A percentile compares a stretch with the other conserved stretches of the same genome.
These are phyloP conservation scores for Rhinoptilus africanus DNA, from an alignment of 2,113 vertebrate genomes.

Conservation along the genomic window DNA sequence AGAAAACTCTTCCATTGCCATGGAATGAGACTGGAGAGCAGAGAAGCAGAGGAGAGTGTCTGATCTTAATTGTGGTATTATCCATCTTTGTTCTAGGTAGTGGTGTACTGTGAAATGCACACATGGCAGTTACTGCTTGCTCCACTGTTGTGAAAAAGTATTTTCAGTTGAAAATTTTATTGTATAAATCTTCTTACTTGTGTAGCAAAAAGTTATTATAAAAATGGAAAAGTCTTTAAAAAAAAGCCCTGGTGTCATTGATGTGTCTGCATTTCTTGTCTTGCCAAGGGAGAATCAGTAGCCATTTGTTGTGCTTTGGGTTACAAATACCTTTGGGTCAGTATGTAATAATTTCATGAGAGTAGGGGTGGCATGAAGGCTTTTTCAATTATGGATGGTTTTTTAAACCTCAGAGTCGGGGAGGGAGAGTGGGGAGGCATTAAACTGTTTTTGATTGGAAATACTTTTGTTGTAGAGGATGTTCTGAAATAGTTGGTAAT, in stretches of 20 bases:
- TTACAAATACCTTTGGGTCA: background rate
- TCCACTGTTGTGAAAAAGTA: conserved; percentile 29
- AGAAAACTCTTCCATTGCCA: background rate
- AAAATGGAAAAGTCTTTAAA: background rate
- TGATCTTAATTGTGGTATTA: background rate
- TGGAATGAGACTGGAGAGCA: background rate
- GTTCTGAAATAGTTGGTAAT: background rate
- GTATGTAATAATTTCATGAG: background rate
- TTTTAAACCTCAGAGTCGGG: background rate
- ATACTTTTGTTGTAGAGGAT: background rate
- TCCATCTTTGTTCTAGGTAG: background rate
- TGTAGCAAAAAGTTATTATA: background rate
- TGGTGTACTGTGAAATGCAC: background rate
- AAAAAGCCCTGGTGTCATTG: background rate
- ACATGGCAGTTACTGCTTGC: conserved; percentile 25
- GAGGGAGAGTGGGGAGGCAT: background rate
- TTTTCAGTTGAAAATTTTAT: conserved; percentile 41
- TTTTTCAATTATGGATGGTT: background rate
- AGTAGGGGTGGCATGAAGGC: background rate
- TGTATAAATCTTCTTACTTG: conserved; percentile 36
- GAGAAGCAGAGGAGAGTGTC: background rate
- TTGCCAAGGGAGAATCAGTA: background rate
- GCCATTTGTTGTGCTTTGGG: background rate
- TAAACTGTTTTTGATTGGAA: background rate
- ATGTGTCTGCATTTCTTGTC: background rate